Evolutionary conservation across 2,888 invertebrate species (phyloP).

Genomic region (Lasius platythorax): DNA sequence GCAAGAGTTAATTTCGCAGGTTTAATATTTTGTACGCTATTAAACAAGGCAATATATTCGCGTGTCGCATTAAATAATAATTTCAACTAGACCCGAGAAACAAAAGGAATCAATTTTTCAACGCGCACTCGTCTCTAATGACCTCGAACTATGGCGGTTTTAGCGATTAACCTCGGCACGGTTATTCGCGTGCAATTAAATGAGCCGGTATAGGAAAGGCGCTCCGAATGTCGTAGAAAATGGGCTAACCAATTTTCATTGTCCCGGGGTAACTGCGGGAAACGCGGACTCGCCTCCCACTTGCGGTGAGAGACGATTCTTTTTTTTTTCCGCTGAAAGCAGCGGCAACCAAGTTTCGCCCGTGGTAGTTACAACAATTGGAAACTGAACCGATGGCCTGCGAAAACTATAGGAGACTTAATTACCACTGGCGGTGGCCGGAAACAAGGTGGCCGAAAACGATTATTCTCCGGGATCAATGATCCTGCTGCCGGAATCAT

Average conservation of each 20-base stretch:
- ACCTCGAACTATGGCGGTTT: neutral
- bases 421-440: slow-evolving; percentile 75
- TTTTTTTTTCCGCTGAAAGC: slow-evolving; percentile 38
- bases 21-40: neutral
- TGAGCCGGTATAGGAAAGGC: slow-evolving; percentile 25
- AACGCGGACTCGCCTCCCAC: slow-evolving; percentile 35
- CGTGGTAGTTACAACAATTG: slow-evolving; percentile 77
- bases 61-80: slow-evolving; percentile 12
- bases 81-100: neutral
- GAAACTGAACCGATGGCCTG: slow-evolving; percentile 73
- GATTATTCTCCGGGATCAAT: slow-evolving; percentile 73
- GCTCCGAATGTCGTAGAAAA: slow-evolving; percentile 39
- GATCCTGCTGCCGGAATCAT: slow-evolving; percentile 64
- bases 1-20: neutral
- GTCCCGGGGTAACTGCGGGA: slow-evolving; percentile 40
- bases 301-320: slow-evolving; percentile 41
- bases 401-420: slow-evolving; percentile 80
- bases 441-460: slow-evolving; percentile 73
- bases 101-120: neutral
- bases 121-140: slow-evolving; percentile 21
- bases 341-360: slow-evolving; percentile 56
- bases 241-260: slow-evolving; percentile 49
- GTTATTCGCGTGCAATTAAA: slow-evolving; percentile 46
- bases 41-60: neutral
- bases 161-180: slow-evolving; percentile 21